Base-by-base conservation (phyloP, 2,797 vertebrate genomes). In the Labeo calbasu region DNA sequence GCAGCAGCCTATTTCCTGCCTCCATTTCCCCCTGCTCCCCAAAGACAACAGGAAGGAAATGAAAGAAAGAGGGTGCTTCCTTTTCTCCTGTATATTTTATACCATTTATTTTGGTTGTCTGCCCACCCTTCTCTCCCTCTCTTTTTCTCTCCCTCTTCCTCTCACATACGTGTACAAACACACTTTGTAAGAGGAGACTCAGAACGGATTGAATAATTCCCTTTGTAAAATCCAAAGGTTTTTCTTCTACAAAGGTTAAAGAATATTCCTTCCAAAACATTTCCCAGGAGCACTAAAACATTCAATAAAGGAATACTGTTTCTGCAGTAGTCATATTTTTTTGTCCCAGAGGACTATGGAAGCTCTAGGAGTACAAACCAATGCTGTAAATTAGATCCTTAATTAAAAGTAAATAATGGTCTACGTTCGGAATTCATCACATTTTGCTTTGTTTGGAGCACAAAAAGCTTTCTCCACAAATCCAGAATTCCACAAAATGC, bases 131-230 rank as follows among this genome's bases (percentile, higher is more conserved):
- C 21, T 66, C n/a, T 46, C 68, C 17, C 50, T 21, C 50, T 25
- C 66, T 36, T 51, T 71, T 59, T 46, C 77, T 43, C 70, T 76
- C 72, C 14, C 12, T 57, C 69, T 43, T 57, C 59, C 32, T 73
- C 57, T 66, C 81, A 28, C 51, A 79, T 48, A 61, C 48, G 46
- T 88, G 77, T 66, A 69, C 81, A 86, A 71, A 84, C 87, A 88
- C 81, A 55, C 79, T 43, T 70, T 86, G 84, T 84, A 83, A 87
- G 66, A 84, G 86, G 82, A 88, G 81, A 83, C 88, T 89, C 69
- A 83, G 81, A 90, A 87, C 7, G 53, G 77, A 79, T 79, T 92
- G 79, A 92, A 92, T 92, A 89, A 92, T 91, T 93, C 87, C 78
- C 84, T 92, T 91, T 92, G 89, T 90, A 86, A 66, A 87, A 79